Conservation (phyloP, 1,140 invertebrate genomes). For the Anastatus disparis region DNA sequence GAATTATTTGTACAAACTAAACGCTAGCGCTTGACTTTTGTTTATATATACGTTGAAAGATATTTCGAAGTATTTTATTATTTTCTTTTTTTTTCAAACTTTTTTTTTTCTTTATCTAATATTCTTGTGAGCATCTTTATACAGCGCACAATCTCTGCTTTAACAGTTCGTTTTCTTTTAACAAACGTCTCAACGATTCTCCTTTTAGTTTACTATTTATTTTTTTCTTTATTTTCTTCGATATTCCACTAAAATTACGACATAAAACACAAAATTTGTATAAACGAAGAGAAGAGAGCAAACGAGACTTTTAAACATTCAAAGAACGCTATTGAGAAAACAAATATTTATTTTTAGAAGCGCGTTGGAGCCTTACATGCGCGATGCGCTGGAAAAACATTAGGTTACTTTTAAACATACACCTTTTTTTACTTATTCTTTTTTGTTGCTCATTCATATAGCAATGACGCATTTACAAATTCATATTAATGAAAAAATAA, state of each 20-base stretch:
- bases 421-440: too few species aligned
- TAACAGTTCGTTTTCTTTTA: conserved; percentile 36
- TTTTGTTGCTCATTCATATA: background rate
- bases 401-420: background rate
- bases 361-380: background rate
- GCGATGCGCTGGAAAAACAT: conserved; percentile 4
- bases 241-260: conserved; percentile 39
- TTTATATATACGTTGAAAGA: conserved; percentile 50
- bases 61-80: conserved; percentile 52
- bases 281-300: conserved; percentile 13
- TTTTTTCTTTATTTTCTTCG: background rate
- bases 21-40: conserved; percentile 53
- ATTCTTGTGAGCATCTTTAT: conserved; percentile 1
- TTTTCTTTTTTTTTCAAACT: conserved; percentile 17
- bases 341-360: conserved; percentile 37
- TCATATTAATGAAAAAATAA: background rate
- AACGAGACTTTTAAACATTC: conserved; percentile 6
- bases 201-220: background rate
- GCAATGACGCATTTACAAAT: background rate
- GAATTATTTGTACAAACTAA: conserved; percentile 62
- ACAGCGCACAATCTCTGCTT: background rate
- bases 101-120: conserved; percentile 11
- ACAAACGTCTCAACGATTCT: conserved; percentile 6
- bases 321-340: conserved; percentile 22
- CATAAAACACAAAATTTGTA: conserved; percentile 31